Evolutionary conservation across 2,888 invertebrate genomes (phyloP), one percentile per base, ranked within the genome.

Genomic region (Agrochola lota): DNA sequence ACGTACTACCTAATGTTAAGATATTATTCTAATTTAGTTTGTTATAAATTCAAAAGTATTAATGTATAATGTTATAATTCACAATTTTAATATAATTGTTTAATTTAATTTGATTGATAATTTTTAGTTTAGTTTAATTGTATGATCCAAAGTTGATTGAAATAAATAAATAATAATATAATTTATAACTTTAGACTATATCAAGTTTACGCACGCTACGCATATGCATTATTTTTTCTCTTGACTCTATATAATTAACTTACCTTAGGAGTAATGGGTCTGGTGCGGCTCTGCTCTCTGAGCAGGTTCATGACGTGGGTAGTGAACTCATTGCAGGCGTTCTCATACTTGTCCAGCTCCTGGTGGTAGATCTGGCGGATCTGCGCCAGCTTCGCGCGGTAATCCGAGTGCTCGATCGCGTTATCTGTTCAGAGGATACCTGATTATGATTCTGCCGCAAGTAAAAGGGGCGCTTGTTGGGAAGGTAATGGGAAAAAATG

Each of bases 261-360:
- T 9, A 64, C 97, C 98, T 99, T 98, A 70, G 99, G 99, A 77
- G 99, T 99, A 91, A 99, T 99, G 74, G 99, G 99, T 90, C 99
- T 97, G 88, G 99, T 99, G 92, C 99, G 98, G 92, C 99, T 99
- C 97, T 99, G 99, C 96, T 99, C 99, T 77, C 99, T 97, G 86
- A 99, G 97, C 90, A 99, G 97, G 96, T 99, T 99, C 98, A 99
- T 99, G 88, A 99, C 99, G 97, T 99, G 99, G n/a, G 99, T 99
- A 80, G 99, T 99, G 96, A 99, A 99, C 97, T 99, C 99, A 95
- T 99, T 99, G 97, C 99, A 99, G n/a, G 99, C 99, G 97, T 99
- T 99, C 97, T 99, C 99, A 94, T 99, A 99, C 97, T 99, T 99
- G 96, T 99, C 99, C 92, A 99, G 96, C 96, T 99, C 99, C 96